phyloP scores from a whole-genome alignment of 2,797 vertebrate species.

The Prunella strophiata region DNA sequence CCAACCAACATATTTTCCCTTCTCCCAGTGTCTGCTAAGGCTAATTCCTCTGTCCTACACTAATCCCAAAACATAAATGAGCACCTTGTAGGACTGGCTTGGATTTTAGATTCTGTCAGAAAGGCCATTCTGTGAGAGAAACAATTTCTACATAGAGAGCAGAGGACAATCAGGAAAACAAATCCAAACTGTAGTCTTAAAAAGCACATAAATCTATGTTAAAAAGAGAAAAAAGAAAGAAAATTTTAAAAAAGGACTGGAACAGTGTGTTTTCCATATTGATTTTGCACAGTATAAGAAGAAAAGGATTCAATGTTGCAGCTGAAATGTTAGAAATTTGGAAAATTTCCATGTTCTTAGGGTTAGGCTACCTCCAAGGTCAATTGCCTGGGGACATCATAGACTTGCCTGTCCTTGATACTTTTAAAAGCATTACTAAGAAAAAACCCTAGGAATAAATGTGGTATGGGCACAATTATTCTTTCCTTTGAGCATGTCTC shows the following conservation, averaged over 20 bases:
- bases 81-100: rapidly evolving
- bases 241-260: too few relatives aligned
- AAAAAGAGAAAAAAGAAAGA: too few relatives aligned
- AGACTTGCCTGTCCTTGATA: neutral
- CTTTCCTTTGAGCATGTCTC: neutral
- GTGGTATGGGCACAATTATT: neutral
- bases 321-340: neutral
- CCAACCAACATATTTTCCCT: neutral
- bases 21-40: neutral
- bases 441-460: neutral
- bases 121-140: neutral
- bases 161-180: neutral
- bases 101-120: neutral
- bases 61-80: neutral
- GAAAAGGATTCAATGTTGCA: neutral
- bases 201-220: neutral
- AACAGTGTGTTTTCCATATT: neutral
- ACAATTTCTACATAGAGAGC: neutral
- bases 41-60: neutral
- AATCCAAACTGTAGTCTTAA: neutral
- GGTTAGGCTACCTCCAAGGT: neutral
- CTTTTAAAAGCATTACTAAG: neutral
- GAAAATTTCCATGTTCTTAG: neutral
- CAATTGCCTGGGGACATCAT: neutral
- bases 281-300: neutral